Evolutionary conservation across 2,797 vertebrate genomes (phyloP), one percentile per base, ranked within the genome.

Genomic region (Hoplostethus atlanticus): DNA sequence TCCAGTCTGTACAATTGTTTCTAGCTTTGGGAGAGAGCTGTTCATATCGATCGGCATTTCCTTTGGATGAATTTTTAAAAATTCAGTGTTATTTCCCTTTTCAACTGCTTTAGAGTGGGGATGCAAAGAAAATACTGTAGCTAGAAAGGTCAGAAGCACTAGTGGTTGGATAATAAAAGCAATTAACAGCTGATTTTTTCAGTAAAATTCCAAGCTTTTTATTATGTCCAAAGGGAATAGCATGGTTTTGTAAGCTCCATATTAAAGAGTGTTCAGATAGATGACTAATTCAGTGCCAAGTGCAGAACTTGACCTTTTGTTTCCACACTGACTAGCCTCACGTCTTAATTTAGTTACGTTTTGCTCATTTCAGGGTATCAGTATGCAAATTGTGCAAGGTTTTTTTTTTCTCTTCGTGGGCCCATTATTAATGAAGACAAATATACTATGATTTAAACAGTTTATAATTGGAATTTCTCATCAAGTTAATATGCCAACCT

Each of bases 211-310:
- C n/a, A 30, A 75, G 36, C 46, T 58, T 50, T 71, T 75, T 67
- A 65, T 59, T 50, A 46, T 51, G 67, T 73, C 47, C 71, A 36
- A 61, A 71, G 61, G 72, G 55, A 74, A 64, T 73, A 67, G 62
- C 81, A 64, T 85, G 65, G 12, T 16, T 63, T 31, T 64, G 50
- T 68, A 57, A 76, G 40, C 76, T 68, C 28, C 4, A 47, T 76
- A 73, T 64, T 65, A 50, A 69, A 73, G 28, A 53, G 17, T 36
- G 55, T 73, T 71, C 60, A 61, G 68, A 71, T 25, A 21, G 15
- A 70, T 70, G 51, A 76, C 55, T 86, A 76, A 87, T 84, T 87
- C 61, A 67, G 64, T 80, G 58, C 59, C 54, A 68, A 59, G 25
- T 50, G 44, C 53, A 47, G 15, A 44, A 67, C 68, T 61, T 86